phyloP scores from a whole-genome alignment of 1,140 invertebrate genomes.

The Lithobius niger region DNA sequence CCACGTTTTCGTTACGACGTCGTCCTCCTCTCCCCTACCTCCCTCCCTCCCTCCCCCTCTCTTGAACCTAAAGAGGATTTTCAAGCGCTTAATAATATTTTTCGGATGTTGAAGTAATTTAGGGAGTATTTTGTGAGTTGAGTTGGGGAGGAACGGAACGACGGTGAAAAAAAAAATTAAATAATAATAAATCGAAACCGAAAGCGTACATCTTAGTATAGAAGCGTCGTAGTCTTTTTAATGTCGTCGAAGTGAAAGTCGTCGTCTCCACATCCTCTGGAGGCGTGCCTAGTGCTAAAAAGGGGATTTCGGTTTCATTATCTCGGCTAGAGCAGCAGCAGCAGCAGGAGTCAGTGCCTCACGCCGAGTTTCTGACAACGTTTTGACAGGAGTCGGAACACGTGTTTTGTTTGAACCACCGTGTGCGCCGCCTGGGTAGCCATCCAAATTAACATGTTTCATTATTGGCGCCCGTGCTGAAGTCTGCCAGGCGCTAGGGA shows the following conservation, averaged over 20 bases:
- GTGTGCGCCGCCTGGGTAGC: not conserved
- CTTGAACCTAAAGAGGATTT: too few relatives aligned
- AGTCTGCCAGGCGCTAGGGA: not conserved
- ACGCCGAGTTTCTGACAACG: not conserved
- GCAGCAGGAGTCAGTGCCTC: not conserved
- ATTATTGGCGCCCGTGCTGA: not conserved
- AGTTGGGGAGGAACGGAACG: too few relatives aligned
- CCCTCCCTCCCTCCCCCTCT: too few relatives aligned
- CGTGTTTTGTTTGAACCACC: not conserved
- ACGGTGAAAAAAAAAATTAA: too few relatives aligned
- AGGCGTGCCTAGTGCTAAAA: not conserved
- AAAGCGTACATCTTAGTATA: not conserved
- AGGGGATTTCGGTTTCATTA: not conserved
- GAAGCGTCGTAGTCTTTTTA: not conserved
- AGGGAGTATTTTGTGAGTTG: too few relatives aligned
- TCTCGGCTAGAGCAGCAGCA: not conserved
- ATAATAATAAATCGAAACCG: too few relatives aligned
- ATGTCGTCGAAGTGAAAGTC: not conserved
- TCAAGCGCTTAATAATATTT: too few relatives aligned
- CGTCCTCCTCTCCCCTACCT: too few relatives aligned
- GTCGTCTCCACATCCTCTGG: not conserved
- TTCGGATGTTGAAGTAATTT: too few relatives aligned
- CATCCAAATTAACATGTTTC: not conserved
- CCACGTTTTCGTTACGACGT: not conserved
- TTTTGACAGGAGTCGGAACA: not conserved